Evolutionary conservation across 1,140 invertebrate genomes (phyloP).

Genomic region (Meloidogyne hapla): DNA sequence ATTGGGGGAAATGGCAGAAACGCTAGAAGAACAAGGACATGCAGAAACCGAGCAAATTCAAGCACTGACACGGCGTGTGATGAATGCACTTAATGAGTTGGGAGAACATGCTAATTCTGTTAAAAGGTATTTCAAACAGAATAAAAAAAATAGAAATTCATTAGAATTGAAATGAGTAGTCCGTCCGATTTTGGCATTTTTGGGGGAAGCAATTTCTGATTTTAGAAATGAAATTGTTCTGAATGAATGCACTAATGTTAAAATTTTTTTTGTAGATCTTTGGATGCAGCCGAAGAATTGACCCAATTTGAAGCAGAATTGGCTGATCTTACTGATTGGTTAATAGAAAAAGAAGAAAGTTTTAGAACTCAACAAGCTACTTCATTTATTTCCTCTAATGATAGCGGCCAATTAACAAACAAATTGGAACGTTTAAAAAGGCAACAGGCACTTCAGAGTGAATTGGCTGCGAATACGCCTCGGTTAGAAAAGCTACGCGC

Average conservation of each 20-base stretch:
- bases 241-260: constrained; percentile 66
- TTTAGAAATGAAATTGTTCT: no score
- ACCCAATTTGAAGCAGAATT: constrained; percentile 83
- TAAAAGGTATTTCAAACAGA: constrained; percentile 28
- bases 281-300: constrained; percentile 80
- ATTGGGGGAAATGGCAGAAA: constrained; percentile 48
- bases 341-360: constrained; percentile 84
- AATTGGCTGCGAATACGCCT: constrained; percentile 82
- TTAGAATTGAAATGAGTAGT: no score
- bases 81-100: not conserved
- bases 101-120: not conserved
- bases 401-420: constrained; percentile 74
- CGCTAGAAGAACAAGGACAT: constrained; percentile 64
- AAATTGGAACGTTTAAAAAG: constrained; percentile 92
- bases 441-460: constrained; percentile 94
- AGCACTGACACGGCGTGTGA: not conserved
- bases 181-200: no score
- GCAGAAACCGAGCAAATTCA: constrained; percentile 66
- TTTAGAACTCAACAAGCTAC: constrained; percentile 43
- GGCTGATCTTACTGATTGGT: constrained; percentile 75
- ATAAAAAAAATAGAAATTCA: no score
- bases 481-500: constrained; percentile 76
- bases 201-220: no score
- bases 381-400: constrained; percentile 35
- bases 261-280: constrained; percentile 69